Evolutionary conservation across 92 coral and sea anemone species (phyloP), one percentile per base, ranked within the genome.

Genomic region (Zoanthus sansibaricus): DNA sequence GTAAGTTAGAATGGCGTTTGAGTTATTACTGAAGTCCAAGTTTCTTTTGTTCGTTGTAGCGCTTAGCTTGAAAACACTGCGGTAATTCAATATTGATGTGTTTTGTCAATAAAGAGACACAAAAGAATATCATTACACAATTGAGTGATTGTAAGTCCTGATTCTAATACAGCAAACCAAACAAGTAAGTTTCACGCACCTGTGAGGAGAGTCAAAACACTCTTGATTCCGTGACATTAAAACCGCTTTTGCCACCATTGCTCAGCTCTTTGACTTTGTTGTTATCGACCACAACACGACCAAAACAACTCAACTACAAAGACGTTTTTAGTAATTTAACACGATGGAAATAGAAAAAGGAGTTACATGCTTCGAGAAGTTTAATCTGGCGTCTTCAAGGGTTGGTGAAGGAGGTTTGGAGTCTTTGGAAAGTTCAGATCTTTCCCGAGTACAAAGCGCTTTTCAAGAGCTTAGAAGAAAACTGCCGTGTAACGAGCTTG

Each of bases 371-470:
- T 67, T 62, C 16, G 69, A 58, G 52, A 58, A 78, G 42, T 78
- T 78, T 46, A 42, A 31, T n/a, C 61, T 80, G 42, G 37, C 85
- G 13, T 67, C 75, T 11, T 64, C 84, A n/a, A 67, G 73, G 20
- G 21, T 79, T 12, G 84, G 33, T 32, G 51, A 71, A 25, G 59
- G 42, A 25, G 66, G 67, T 13, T 55, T 80, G 16, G 85, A 80
- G 44, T 71, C 52, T 7, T 49, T 67, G 3, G 85, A 80, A 7
- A 21, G 62, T 3, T 30, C 85, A 12, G 85, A 80, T 49, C 75
- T 80, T 9, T 91, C 79, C 78, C 91, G 75, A 17, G 89, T 91
- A 10, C 76, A 88, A 14, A 67, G 91, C 44, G 94, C 94, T 2
- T 91, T 91, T 58, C 54, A 87, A 10, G 91, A 85, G 12, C 72